These are phyloP conservation scores for Napeogenes inachia DNA, from an alignment of 2,888 invertebrate genomes.

Conservation along the genomic window DNA sequence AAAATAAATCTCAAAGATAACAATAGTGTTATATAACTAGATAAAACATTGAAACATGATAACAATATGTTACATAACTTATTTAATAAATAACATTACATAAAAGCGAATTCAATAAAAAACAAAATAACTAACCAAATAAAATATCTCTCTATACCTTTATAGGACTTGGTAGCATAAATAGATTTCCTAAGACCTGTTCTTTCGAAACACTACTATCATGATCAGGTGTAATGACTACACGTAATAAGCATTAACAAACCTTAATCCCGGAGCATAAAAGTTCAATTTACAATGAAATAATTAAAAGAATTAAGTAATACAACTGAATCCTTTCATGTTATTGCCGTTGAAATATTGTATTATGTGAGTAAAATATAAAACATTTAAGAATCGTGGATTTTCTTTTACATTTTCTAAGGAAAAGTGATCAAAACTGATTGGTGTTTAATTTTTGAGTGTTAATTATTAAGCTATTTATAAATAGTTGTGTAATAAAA, in stretches of 20 bases:
- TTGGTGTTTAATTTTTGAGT: no score
- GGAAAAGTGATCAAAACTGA: no score
- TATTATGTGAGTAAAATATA: background rate
- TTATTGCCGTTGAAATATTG: background rate
- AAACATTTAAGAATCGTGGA: no score
- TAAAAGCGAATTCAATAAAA: background rate
- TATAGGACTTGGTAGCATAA: background rate
- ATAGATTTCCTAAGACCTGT: conserved; percentile 4
- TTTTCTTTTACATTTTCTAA: no score
- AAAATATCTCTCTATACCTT: background rate
- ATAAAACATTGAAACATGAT: no score
- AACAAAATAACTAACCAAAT: background rate
- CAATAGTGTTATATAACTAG: no score
- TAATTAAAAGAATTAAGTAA: background rate
- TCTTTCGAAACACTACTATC: conserved; percentile 1
- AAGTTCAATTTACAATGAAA: background rate
- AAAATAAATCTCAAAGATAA: no score
- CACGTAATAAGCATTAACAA: background rate
- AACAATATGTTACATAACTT: no score
- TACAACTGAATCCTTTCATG: background rate
- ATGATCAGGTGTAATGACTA: background rate
- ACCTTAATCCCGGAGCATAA: background rate
- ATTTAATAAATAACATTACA: no score
- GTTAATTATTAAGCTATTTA: no score
- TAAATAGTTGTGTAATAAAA: no score